Percentiles rank a stretch among this genome's conserved stretches.
phyloP scores from a whole-genome alignment of 2,797 vertebrate genomes.

The Sternarchorhynchus goeldii region DNA sequence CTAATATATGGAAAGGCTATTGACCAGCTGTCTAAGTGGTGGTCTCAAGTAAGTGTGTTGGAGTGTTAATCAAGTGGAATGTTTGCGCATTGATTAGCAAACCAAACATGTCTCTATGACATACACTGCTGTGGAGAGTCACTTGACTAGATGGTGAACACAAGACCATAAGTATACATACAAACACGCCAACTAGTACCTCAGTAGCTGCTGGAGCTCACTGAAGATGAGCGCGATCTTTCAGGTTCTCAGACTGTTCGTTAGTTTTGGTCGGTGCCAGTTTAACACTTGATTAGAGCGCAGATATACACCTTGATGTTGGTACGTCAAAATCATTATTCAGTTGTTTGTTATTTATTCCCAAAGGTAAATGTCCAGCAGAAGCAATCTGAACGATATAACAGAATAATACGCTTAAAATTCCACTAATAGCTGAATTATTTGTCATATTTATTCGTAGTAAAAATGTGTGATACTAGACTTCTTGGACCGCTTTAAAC shows the following conservation, averaged over 20 bases:
- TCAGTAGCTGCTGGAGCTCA: slow-evolving; percentile 8
- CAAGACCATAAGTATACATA: slow-evolving; percentile 41
- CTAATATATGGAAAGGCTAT: slow-evolving; percentile 25
- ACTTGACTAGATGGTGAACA: slow-evolving; percentile 49
- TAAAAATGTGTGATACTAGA: slow-evolving; percentile 33
- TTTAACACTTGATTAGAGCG: slow-evolving; percentile 8
- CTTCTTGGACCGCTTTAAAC: slow-evolving; percentile 23
- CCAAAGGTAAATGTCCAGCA: too few relatives aligned
- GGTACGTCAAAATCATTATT: neutral
- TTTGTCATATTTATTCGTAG: slow-evolving; percentile 8
- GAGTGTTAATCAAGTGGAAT: slow-evolving; percentile 58
- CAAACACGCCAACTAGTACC: slow-evolving; percentile 8
- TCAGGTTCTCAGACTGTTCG: neutral
- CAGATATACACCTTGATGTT: neutral
- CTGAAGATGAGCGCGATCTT: neutral
- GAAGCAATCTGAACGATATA: too few relatives aligned
- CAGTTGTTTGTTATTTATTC: neutral
- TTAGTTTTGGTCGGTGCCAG: neutral
- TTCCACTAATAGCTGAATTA: neutral
- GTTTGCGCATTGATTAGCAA: slow-evolving; percentile 62
- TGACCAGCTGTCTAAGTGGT: slow-evolving; percentile 29
- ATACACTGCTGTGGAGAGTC: slow-evolving; percentile 44
- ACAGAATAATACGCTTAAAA: neutral
- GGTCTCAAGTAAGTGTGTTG: slow-evolving; percentile 45
- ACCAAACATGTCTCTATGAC: slow-evolving; percentile 59